phyloP scores from a whole-genome alignment of 2,797 vertebrate species.

The Phalanger gymnotis region DNA sequence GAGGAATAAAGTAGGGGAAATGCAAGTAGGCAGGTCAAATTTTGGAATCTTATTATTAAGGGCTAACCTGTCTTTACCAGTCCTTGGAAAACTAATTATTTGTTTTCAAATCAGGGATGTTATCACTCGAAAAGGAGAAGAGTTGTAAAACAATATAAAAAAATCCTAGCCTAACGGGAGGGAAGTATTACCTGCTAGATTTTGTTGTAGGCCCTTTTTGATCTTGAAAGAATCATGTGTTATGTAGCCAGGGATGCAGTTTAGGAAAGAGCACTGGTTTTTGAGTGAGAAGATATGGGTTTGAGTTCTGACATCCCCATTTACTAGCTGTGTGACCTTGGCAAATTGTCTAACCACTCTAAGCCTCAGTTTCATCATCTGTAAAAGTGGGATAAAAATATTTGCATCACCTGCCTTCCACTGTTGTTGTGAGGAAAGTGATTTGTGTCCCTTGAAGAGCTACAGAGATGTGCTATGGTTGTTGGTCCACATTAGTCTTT shows the following conservation, averaged over 20 bases:
- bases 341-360: neutral
- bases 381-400: neutral
- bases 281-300: neutral
- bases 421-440: neutral
- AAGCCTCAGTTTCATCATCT: neutral
- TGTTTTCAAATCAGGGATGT: neutral
- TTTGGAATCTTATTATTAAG: neutral
- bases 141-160: slow-evolving; percentile 3
- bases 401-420: neutral
- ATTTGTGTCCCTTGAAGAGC: neutral
- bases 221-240: slow-evolving; percentile 1
- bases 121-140: slow-evolving; percentile 14
- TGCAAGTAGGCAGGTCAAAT: neutral
- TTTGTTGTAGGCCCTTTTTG: neutral
- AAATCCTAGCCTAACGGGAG: neutral
- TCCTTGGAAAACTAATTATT: slow-evolving; percentile 3
- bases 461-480: neutral
- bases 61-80: neutral
- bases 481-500: neutral
- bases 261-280: neutral
- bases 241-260: neutral
- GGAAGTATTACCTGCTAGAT: neutral
- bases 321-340: neutral
- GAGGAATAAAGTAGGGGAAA: neutral
- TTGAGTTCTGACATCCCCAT: neutral